Percentiles rank a stretch among this genome's conserved stretches.
Evolutionary conservation across 2,888 invertebrate genomes (phyloP).

Genomic region (Yponomeuta plumbellus): DNA sequence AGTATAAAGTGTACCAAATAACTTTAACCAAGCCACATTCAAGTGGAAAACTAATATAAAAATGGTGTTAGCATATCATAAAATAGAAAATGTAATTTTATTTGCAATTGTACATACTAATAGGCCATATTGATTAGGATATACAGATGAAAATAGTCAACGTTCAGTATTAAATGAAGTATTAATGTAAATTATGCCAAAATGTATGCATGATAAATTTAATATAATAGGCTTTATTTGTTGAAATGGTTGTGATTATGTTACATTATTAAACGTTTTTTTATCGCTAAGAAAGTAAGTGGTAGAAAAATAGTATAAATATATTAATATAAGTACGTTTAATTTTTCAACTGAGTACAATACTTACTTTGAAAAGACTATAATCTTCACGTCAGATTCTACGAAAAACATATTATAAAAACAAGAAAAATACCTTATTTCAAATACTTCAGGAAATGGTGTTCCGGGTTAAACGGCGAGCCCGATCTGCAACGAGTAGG

Average conservation of each 20-base stretch:
- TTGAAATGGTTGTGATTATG: conserved; percentile 53
- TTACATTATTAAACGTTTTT: conserved; percentile 29
- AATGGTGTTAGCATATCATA: conserved; percentile 47
- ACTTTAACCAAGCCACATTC: neutral
- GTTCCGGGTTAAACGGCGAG: no score
- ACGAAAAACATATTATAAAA: no score
- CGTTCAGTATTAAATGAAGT: conserved; percentile 8
- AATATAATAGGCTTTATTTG: conserved; percentile 39
- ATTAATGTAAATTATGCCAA: conserved; percentile 32
- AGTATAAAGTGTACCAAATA: neutral
- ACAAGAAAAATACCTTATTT: no score
- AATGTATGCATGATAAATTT: conserved; percentile 23
- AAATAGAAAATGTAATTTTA: neutral
- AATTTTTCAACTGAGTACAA: no score
- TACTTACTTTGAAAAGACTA: no score
- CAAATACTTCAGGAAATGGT: no score
- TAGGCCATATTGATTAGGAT: neutral
- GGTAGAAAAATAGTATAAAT: neutral
- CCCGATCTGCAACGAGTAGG: no score
- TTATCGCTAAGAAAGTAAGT: conserved; percentile 4
- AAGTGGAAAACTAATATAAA: conserved; percentile 5
- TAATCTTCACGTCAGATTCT: no score
- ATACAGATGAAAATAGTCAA: conserved; percentile 3
- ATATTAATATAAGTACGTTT: neutral
- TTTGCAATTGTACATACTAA: neutral